Conservation (phyloP, 2,888 invertebrate genomes). For the Cistogaster globosa region DNA sequence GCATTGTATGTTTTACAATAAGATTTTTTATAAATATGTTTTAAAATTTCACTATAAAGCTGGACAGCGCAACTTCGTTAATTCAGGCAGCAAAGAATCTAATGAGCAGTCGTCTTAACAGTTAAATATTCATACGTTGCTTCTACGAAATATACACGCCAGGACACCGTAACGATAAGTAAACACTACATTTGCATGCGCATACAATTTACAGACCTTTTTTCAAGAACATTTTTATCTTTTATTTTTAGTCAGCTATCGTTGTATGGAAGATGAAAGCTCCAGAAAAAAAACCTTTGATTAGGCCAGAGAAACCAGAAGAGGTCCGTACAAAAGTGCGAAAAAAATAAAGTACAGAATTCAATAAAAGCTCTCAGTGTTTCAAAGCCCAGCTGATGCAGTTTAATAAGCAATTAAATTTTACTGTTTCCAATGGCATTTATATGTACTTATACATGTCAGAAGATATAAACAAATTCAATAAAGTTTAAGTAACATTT, state of each 20-base stretch:
- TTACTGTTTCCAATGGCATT: conserved; percentile 1
- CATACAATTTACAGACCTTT: too few relatives aligned
- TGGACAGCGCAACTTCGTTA: conserved; percentile 98
- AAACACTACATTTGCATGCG: too few relatives aligned
- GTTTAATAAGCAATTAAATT: conserved; percentile 84
- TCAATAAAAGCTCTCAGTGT: conserved; percentile 98
- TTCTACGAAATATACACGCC: conserved; percentile 97
- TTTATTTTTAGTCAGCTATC: conserved; percentile 91
- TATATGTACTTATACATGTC: conserved; percentile 14
- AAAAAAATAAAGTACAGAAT: conserved; percentile 96
- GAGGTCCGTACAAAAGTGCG: conserved; percentile 98
- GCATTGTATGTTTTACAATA: conserved; percentile 88
- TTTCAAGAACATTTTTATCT: neutral
- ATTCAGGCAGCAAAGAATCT: conserved; percentile 99
- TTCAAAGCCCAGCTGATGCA: conserved; percentile 95
- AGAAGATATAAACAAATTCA: neutral
- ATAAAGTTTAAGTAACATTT: too few relatives aligned
- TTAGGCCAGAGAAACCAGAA: conserved; percentile 96
- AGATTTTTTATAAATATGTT: neutral
- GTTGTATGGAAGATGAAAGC: conserved; percentile 99
- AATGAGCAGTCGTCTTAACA: conserved; percentile 99
- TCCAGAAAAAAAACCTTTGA: conserved; percentile 99
- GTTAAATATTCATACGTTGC: conserved; percentile 99
- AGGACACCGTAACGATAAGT: conserved; percentile 93
- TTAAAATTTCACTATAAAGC: conserved; percentile 83